Base-by-base conservation (phyloP, 1,140 invertebrate genomes). In the Babylonia areolata region DNA sequence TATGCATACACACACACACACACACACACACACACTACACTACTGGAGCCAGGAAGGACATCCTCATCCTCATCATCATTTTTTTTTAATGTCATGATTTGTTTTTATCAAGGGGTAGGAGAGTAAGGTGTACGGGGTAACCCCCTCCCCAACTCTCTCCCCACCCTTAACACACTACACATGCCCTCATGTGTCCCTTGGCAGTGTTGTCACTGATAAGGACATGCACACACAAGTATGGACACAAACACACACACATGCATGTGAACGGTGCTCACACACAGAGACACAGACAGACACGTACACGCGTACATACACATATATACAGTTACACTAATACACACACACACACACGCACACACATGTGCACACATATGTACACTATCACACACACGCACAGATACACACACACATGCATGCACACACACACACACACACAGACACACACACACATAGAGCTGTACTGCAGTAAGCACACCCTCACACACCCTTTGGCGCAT, bases 271-370 rank as follows among this genome's bases (percentile, higher is more conserved):
- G n/a, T n/a, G 64, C 58, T 31, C 82, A 84, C 23, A 35, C 69
- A 73, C 69, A 35, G 28, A 73, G 2, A 73, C 69, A 9, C 69
- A 73, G 28, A 73, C n/a, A 73, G 31, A 73, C 33, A 73, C 69
- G 23, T 31, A 73, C 31, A 17, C 33, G 35, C 31, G 23, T 20
- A 35, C 69, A 73, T 20, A 35, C 33, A 73, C 33, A 35, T 31
- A 73, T 20, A 35, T 31, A 73, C 33, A 73, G 28, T 33, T 31
- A 35, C 69, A 35, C 69, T 6, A 17, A 73, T 31, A 35, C 69
- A 73, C 69, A 73, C 69, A 35, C 69, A 73, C 69, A 73, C n/a
- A 15, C 69, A 73, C 69, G 35, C 69, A 73, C 69, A 73, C 69
- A 73, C 69, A 35, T 31, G 11, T 31, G 35, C 33, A 15, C 69